Evolutionary conservation across 2,797 vertebrate species (phyloP), one percentile per base, ranked within the genome.

Genomic region (Lepus townsendii): DNA sequence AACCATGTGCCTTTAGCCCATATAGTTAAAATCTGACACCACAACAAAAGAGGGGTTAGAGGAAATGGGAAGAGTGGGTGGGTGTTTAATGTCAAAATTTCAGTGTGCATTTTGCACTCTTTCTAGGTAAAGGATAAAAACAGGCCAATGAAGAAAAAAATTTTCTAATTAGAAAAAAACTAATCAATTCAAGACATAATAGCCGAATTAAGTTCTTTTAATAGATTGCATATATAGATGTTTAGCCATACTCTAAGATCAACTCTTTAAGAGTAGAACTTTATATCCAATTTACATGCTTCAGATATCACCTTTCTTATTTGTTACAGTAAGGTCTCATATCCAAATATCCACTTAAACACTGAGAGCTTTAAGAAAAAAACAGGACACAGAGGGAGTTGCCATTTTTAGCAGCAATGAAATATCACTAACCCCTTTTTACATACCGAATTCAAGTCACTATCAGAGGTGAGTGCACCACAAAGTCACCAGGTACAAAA

Each of bases 181-280:
- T 87, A 96, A 97, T 98, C 87, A 95, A 75, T 96, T 97, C 91
- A 97, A 97, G 96, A 96, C 96, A 96, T 96, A 97, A 98, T 95
- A 98, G 98, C 99, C 99, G 98, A 98, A 98, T 98, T 98, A 98
- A 98, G 98, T 98, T 97, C 94, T 98, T 99, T 99, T 98, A 99
- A 99, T 97, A 99, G 98, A 98, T 98, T 99, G 99, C 99, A 99
- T 99, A 99, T 99, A 99, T 98, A 99, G 98, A 99, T 99, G 98
- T 99, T 99, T 98, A 99, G 98, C 98, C 98, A 99, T 97, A 98
- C 94, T 96, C 98, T 99, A 98, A 98, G 99, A 99, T 97, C 98
- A 98, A 99, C 99, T 99, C 98, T 99, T 99, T 98, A 99, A 99
- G 98, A 98, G 96, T 96, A 98, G 97, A 99, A 98, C 98, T 98